These are phyloP conservation scores for Strigamia maritima DNA, from an alignment of 2,888 invertebrate species.

Conservation along the genomic window DNA sequence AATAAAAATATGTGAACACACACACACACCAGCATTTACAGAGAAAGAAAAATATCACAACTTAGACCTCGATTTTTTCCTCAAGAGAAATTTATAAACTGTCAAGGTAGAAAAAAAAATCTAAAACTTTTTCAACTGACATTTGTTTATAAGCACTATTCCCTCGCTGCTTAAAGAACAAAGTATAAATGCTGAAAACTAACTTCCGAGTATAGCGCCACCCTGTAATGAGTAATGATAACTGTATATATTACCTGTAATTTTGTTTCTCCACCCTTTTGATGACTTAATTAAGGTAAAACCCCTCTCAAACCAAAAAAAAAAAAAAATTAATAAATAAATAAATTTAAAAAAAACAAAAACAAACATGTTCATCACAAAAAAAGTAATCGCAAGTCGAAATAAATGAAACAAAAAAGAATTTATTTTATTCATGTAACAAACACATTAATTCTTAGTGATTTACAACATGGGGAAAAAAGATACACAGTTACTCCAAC, in stretches of 20 bases:
- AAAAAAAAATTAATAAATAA: too few relatives aligned
- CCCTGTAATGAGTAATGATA: conserved; percentile 5
- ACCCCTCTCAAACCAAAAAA: neutral
- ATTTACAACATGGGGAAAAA: neutral
- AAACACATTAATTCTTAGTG: neutral
- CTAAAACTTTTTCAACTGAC: neutral
- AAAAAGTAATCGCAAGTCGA: neutral
- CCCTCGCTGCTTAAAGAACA: neutral
- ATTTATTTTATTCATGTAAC: conserved; percentile 7
- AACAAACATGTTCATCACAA: neutral
- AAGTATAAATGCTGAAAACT: neutral
- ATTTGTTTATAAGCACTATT: neutral
- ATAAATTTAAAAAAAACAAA: too few relatives aligned
- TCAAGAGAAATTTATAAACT: neutral
- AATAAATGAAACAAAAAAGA: neutral
- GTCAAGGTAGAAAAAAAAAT: neutral
- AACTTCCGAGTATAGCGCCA: neutral
- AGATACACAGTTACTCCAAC: neutral
- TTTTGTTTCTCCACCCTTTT: neutral
- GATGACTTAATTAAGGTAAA: conserved; percentile 15
- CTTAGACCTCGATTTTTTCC: neutral
- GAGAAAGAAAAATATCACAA: neutral
- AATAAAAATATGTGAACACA: neutral
- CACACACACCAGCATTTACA: neutral
- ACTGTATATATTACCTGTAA: neutral